These are phyloP conservation scores for Lucilia sericata DNA, from an alignment of 1,140 invertebrate genomes.

Conservation along the genomic window DNA sequence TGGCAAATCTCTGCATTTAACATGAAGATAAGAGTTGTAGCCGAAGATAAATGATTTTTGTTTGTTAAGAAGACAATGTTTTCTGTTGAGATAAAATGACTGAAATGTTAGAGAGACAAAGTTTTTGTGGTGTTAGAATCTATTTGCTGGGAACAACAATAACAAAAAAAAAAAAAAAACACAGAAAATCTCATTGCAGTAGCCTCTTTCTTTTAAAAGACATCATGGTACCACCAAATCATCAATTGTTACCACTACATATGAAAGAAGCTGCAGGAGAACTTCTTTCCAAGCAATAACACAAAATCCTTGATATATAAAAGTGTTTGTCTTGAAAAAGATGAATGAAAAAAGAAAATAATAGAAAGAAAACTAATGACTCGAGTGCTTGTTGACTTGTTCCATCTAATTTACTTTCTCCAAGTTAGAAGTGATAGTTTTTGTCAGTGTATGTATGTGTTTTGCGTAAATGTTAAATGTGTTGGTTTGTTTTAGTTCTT, in stretches of 20 bases:
- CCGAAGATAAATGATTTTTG: slow-evolving; percentile 38
- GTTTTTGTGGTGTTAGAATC: slow-evolving; percentile 35
- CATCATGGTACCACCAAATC: slow-evolving; percentile 24
- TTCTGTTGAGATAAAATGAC: slow-evolving; percentile 37
- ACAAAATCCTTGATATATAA: background rate
- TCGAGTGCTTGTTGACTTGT: slow-evolving; percentile 40
- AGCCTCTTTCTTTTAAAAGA: background rate
- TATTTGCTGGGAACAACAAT: background rate
- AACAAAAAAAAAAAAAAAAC: slow-evolving; percentile 22
- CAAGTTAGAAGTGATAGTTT: background rate
- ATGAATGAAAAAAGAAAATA: background rate
- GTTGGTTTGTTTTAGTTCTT: background rate
- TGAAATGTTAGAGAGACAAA: slow-evolving; percentile 25
- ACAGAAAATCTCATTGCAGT: slow-evolving; percentile 12
- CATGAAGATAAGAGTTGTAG: background rate
- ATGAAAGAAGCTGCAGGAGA: slow-evolving; percentile 6
- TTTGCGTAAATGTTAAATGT: background rate
- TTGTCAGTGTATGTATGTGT: background rate
- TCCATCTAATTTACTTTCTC: slow-evolving; percentile 41
- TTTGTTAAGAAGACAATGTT: slow-evolving; percentile 41
- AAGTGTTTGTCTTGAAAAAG: background rate
- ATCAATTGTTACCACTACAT: slow-evolving; percentile 31
- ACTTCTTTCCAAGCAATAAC: background rate
- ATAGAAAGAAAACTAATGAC: slow-evolving; percentile 37
- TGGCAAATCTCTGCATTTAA: background rate